Evolutionary conservation across 2,113 vertebrate species (phyloP), one percentile per base, ranked within the genome.

Genomic region (Geococcyx californianus): DNA sequence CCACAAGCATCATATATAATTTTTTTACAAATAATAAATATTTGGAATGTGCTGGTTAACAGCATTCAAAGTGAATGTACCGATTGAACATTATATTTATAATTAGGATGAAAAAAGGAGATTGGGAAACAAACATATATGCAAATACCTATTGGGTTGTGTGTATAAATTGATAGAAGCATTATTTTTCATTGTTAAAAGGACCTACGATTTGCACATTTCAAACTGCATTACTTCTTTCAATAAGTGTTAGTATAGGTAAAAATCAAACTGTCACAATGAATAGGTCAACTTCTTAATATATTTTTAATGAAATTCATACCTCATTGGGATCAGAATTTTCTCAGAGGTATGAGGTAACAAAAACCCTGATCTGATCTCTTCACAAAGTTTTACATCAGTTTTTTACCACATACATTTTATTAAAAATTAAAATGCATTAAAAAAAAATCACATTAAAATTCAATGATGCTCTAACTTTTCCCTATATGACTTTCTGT

Each of bases 401-500:
- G 2, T 72, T 89, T 75, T 91, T 91, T 87, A 93, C 77, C 87
- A 92, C 54, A 82, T 21, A 12, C 4, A 29, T 95, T 95, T 94
- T 94, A 82, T 93, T 93, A 94, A 96, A 97, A 96, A 94, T 87
- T 91, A 91, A 89, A 95, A 93, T 72, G 40, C 40, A 89, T 83
- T 90, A 52, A 66, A 90, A 91, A n/a, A 85, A 95, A 89, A 8
- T 72, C 69, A 69, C 44, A 95, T 96, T 94, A 95, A 93, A 93
- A 55, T 90, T 95, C 78, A 95, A 28, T 76, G 78, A 94, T 79
- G 26, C 54, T 96, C 36, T 91, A 87, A 75, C 63, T 96, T 93
- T 96, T 83, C 45, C 56, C 75, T 60, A 62, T 29, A 76, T 13
- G 21, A 55, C 89, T 96, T 95, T 91, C 69, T 83, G 49, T 44